Percentiles rank a stretch among this genome's conserved stretches.
These are phyloP conservation scores for Herminia tarsipennalis DNA, from an alignment of 2,888 invertebrate genomes.

Conservation along the genomic window DNA sequence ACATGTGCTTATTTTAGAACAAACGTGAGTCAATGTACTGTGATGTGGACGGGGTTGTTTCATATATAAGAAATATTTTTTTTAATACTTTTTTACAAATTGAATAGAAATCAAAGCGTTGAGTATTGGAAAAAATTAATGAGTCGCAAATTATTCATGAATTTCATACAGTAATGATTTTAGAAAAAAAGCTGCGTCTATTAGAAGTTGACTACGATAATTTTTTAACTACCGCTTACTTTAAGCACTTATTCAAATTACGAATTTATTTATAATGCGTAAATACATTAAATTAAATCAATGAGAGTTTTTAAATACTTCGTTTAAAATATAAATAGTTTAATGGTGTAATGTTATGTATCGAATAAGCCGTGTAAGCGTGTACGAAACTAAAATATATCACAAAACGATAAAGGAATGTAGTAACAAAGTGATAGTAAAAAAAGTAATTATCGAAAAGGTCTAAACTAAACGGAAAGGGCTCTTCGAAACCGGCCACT, in stretches of 20 bases:
- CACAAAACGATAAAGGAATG: conserved; percentile 36
- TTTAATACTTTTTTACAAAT: conserved; percentile 19
- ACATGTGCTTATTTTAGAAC: conserved; percentile 36
- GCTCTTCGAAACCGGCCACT: conserved; percentile 68
- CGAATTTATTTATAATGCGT: conserved; percentile 25
- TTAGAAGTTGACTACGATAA: conserved; percentile 15
- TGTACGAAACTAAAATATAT: conserved; percentile 49
- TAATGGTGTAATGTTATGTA: conserved; percentile 38
- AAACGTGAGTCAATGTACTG: conserved; percentile 28
- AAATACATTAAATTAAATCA: conserved; percentile 22
- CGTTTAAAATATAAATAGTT: conserved; percentile 30
- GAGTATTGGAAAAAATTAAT: conserved; percentile 32
- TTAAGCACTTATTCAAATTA: conserved; percentile 33
- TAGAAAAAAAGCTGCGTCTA: conserved; percentile 37
- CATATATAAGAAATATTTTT: conserved; percentile 7
- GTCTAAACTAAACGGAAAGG: conserved; percentile 61
- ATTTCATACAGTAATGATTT: conserved; percentile 29
- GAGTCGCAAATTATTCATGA: conserved; percentile 44
- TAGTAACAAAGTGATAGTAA: conserved; percentile 43
- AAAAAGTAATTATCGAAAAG: conserved; percentile 46
- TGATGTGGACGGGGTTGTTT: conserved; percentile 20
- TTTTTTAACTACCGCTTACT: conserved; percentile 27
- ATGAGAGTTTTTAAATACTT: conserved; percentile 21
- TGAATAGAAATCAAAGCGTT: conserved; percentile 35
- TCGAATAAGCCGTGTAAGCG: conserved; percentile 73